phyloP scores from a whole-genome alignment of 2,888 invertebrate genomes.

The Conomelus anceps region DNA sequence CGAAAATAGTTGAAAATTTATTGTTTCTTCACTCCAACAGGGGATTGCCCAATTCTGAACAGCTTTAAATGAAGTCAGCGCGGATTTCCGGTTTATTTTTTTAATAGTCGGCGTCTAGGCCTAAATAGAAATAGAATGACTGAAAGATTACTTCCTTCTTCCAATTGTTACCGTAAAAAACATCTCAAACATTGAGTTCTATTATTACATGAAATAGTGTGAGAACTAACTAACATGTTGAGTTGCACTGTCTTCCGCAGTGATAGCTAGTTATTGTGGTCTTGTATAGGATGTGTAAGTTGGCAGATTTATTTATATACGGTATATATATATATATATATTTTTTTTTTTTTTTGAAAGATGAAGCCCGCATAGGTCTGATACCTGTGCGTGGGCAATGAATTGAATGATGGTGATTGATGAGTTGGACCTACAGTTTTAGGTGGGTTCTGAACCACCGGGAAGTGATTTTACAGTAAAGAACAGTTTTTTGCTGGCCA shows the following conservation, averaged over 20 bases:
- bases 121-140: background rate
- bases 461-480: too few species aligned
- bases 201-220: background rate
- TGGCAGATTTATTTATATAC: too few species aligned
- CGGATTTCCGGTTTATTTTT: background rate
- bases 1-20: background rate
- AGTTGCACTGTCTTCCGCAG: background rate
- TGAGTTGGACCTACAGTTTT: too few species aligned
- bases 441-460: too few species aligned
- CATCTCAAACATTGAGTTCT: background rate
- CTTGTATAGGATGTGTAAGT: background rate
- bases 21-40: background rate
- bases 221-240: background rate
- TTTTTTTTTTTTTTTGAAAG: too few species aligned
- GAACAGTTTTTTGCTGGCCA: too few species aligned
- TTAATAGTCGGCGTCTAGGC: background rate
- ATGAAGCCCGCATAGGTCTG: too few species aligned
- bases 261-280: too few species aligned
- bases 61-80: background rate
- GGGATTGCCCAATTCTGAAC: background rate
- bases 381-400: too few species aligned
- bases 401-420: too few species aligned
- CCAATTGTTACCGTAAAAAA: background rate
- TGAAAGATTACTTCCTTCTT: background rate
- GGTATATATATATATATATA: background rate